Base-by-base conservation (phyloP, 2,113 vertebrate species). In the Oophaga pumilio region DNA sequence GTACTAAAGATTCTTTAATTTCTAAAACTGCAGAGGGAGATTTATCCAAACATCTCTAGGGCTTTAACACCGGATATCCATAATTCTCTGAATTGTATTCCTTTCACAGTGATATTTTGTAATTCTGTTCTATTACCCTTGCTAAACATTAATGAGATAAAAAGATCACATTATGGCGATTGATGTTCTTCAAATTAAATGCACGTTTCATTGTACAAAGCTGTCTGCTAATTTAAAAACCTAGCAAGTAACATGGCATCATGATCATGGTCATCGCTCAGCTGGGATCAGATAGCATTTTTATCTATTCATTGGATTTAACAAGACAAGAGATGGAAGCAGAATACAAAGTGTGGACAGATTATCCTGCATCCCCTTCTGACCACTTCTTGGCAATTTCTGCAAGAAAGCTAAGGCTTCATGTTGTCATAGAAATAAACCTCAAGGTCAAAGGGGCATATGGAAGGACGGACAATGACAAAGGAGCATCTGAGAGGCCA, bases 261-360 rank as follows among this genome's bases (percentile, higher is more conserved):
- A 96, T 94, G 96, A 95, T 95, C 95, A 95, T 92, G 94, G 94
- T 94, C 95, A 94, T 92, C 95, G 95, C 96, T 95, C 92, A 95
- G 95, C 95, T 95, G 96, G 94, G 95, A 93, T 95, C 94, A 94
- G 94, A 95, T 95, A 95, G 94, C 93, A 95, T 95, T 96, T 96
- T 95, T 95, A 95, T 97, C 95, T 97, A 97, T 98, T 97, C 96
- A 97, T 96, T 96, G 96, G 94, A 96, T 95, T 98, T 97, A 98
- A 98, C 96, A 97, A 97, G 96, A 94, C 97, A 92, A 96, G 95
- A 96, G 96, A 97, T 98, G 94, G 95, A 95, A 94, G 93, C 91
- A 90, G 97, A 98, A 99, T 97, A 98, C 96, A 96, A 98, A 98
- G 94, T 95, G 94, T 93, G 93, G 92, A 93, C 91, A 96, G 94